phyloP scores from a whole-genome alignment of 2,113 vertebrate species.

The Sclerurus mexicanus region DNA sequence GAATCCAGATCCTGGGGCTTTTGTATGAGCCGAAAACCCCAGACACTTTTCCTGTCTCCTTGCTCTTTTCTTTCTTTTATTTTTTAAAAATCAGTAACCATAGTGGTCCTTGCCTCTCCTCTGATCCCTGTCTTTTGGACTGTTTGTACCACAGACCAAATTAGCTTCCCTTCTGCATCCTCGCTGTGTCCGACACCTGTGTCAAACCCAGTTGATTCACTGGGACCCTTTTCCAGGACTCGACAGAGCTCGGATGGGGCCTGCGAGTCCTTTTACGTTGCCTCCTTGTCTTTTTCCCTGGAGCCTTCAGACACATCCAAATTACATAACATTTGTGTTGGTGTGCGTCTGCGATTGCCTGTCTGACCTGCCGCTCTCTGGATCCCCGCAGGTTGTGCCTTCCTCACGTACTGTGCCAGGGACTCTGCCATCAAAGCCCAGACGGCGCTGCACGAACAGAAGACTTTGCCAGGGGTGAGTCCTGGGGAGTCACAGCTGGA shows the following conservation, averaged over 20 bases:
- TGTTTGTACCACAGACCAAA: not conserved
- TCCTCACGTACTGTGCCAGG: conserved; percentile 96
- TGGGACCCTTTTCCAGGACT: not conserved
- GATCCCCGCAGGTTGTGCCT: conserved; percentile 88
- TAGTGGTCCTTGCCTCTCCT: not conserved
- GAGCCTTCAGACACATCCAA: not conserved
- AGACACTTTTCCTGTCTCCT: not conserved
- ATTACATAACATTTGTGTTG: not conserved
- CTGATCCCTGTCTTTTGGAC: not conserved
- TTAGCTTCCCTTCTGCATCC: not conserved
- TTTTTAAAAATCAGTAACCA: not conserved
- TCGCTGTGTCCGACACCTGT: not conserved
- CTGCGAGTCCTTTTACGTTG: not conserved
- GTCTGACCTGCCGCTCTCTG: not conserved
- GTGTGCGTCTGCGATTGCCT: not conserved
- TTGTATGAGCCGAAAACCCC: not conserved
- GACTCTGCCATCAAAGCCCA: conserved; percentile 98
- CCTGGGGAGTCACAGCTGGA: not conserved
- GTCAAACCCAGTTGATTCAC: not conserved
- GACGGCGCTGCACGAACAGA: conserved; percentile 96
- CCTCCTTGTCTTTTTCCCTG: not conserved
- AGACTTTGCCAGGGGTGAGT: conserved; percentile 98
- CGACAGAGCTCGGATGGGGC: not conserved
- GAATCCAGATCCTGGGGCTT: not conserved
- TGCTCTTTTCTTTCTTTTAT: not conserved